Conservation (phyloP, 2,113 vertebrate species). For the Suncus etruscus region DNA sequence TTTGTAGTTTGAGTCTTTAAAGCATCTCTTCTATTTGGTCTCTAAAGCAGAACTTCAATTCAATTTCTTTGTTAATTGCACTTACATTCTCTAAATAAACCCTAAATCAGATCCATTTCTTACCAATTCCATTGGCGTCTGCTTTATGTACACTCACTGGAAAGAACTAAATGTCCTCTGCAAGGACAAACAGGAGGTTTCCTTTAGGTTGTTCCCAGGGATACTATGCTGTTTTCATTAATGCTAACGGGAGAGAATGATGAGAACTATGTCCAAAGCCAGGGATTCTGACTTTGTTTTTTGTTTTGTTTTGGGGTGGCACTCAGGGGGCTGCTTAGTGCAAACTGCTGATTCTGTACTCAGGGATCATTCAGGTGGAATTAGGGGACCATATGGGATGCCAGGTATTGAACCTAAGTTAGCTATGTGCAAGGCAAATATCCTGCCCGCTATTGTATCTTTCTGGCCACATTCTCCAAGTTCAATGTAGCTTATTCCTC, state of each 20-base stretch:
- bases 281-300: background rate
- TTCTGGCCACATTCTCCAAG: background rate
- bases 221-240: background rate
- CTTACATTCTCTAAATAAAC: slow-evolving; percentile 6
- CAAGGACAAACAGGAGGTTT: background rate
- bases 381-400: too few species aligned
- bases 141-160: background rate
- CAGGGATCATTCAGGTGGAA: too few species aligned
- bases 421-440: too few species aligned
- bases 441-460: too few species aligned
- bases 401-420: too few species aligned
- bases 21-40: slow-evolving; percentile 20
- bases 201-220: background rate
- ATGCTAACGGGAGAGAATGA: background rate
- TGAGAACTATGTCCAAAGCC: background rate
- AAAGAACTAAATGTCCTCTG: background rate
- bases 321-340: too few species aligned
- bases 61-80: slow-evolving; percentile 19
- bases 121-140: background rate
- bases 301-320: too few species aligned
- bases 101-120: background rate
- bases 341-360: too few species aligned
- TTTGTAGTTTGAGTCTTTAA: background rate
- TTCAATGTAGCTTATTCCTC: background rate
- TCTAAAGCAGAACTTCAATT: slow-evolving; percentile 17